These are phyloP conservation scores for Sebastiscus tertius DNA, from an alignment of 2,797 vertebrate species.

Conservation along the genomic window DNA sequence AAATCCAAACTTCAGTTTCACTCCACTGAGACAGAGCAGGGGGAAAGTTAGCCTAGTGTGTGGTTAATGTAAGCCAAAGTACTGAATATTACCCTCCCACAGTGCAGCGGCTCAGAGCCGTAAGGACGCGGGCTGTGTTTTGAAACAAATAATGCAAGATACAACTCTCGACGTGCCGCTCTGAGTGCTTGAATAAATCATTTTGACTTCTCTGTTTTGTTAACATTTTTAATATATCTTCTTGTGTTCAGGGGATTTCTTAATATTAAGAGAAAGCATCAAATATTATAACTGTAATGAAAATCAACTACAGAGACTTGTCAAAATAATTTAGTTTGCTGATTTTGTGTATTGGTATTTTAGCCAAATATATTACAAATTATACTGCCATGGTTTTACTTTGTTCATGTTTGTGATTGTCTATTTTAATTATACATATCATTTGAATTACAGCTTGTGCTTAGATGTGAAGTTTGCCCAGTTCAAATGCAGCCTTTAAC, in stretches of 20 bases:
- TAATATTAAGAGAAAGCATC: constrained; percentile 41
- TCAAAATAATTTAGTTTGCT: constrained; percentile 43
- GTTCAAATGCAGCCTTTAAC: constrained; percentile 49
- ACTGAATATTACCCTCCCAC: constrained; percentile 83
- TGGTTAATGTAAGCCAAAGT: constrained; percentile 82
- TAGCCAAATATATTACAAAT: constrained; percentile 43
- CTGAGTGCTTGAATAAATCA: constrained; percentile 73
- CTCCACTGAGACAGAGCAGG: constrained; percentile 80
- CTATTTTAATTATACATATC: constrained; percentile 55
- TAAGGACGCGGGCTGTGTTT: constrained; percentile 68
- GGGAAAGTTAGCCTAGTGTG: constrained; percentile 80
- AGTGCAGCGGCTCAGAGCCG: constrained; percentile 68
- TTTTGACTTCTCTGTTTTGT: constrained; percentile 59
- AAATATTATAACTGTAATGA: constrained; percentile 36
- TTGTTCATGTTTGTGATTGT: constrained; percentile 49
- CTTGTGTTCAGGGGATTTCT: constrained; percentile 31
- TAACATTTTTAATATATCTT: constrained; percentile 51
- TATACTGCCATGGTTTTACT: constrained; percentile 25
- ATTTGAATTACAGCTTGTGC: constrained; percentile 42
- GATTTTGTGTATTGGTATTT: constrained; percentile 36
- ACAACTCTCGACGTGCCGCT: constrained; percentile 50
- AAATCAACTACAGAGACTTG: constrained; percentile 54
- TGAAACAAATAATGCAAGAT: constrained; percentile 73
- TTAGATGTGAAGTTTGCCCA: constrained; percentile 59
- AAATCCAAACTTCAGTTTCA: constrained; percentile 82